A percentile compares a stretch with the other conserved stretches of the same genome.
Conservation (phyloP, 2,113 vertebrate genomes). For the Podarcis raffonei region DNA sequence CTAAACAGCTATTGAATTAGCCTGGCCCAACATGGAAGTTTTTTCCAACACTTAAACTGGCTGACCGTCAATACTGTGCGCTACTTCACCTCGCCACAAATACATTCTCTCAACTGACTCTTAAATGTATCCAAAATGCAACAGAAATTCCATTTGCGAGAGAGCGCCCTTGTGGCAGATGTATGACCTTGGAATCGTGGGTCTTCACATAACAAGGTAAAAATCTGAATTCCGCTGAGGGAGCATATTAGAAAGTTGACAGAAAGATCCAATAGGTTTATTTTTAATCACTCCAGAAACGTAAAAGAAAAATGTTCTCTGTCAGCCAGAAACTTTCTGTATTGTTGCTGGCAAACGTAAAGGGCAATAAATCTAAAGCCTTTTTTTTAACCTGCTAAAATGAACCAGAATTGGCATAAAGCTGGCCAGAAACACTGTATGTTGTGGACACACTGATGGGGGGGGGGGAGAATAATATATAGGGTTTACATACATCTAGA, state of each 20-base stretch:
- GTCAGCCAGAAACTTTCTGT: rapidly evolving
- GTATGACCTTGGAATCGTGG: rapidly evolving
- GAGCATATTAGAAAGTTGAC: rapidly evolving
- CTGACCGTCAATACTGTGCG: background rate
- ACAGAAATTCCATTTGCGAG: rapidly evolving
- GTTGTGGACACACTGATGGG: background rate
- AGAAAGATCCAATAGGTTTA: rapidly evolving
- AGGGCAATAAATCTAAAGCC: rapidly evolving
- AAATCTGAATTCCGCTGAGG: background rate
- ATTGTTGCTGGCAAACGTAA: background rate
- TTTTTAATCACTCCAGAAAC: background rate
- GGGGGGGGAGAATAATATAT: too few relatives aligned
- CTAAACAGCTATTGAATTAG: background rate
- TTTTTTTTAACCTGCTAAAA: conserved; percentile 1
- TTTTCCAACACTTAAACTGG: background rate
- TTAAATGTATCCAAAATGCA: rapidly evolving
- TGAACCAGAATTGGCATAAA: background rate
- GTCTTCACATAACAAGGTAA: rapidly evolving
- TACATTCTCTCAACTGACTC: background rate
- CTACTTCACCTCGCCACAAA: background rate
- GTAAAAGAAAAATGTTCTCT: rapidly evolving
- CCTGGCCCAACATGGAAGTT: background rate
- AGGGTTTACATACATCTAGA: too few relatives aligned
- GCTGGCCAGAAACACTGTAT: background rate
- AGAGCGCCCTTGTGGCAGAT: rapidly evolving